Percentiles rank a stretch among this genome's conserved stretches.
Conservation (phyloP, 2,113 vertebrate genomes). For the Elaphurus davidianus region DNA sequence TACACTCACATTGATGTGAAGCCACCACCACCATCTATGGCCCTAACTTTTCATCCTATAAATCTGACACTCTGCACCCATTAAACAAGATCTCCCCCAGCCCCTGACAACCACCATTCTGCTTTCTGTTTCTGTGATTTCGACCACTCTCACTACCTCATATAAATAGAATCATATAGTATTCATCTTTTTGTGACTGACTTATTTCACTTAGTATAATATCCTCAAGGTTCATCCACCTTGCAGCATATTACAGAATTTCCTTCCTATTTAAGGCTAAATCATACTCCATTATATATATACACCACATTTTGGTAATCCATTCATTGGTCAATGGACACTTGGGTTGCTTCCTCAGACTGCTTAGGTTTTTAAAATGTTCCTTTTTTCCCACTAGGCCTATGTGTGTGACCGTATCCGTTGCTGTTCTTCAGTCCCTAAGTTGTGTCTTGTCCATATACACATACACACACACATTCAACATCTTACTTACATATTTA, state of each 20-base stretch:
- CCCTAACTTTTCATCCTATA: not conserved
- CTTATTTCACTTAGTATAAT: not conserved
- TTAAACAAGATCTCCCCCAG: not conserved
- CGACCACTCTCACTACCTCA: not conserved
- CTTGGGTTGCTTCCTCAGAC: not conserved
- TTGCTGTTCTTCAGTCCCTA: not conserved
- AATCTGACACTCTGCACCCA: not conserved
- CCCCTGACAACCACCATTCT: not conserved
- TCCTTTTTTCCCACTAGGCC: not conserved
- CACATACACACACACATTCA: not conserved
- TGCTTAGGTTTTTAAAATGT: not conserved
- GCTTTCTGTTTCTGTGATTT: not conserved
- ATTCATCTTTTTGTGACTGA: not conserved
- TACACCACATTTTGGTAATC: not conserved
- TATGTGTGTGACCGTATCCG: accelerated
- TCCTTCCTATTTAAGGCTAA: not conserved
- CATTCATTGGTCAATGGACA: not conserved
- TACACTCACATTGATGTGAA: not conserved
- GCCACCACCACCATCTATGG: not conserved
- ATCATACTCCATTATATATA: not conserved
- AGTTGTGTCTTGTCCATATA: not conserved
- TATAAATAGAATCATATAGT: not conserved
- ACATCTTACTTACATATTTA: not conserved
- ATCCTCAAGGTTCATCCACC: not conserved
- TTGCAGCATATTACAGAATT: not conserved